phyloP scores from a whole-genome alignment of 1,140 invertebrate genomes.

The Catajapyx aquilonaris region DNA sequence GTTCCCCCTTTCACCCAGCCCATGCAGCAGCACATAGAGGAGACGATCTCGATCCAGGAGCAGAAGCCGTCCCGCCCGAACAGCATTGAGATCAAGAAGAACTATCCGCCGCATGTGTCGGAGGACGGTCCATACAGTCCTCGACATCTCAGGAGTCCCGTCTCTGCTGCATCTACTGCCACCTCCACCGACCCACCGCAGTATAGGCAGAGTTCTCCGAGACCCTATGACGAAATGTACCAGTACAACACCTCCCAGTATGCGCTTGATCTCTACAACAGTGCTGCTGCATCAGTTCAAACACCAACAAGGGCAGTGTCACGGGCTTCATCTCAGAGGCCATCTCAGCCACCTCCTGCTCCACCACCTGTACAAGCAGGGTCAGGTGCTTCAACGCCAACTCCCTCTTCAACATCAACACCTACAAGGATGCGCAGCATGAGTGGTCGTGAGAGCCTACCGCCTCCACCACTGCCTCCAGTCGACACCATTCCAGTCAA shows the following conservation, averaged over 20 bases:
- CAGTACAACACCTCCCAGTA: constrained; percentile 22
- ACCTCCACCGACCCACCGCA: not conserved
- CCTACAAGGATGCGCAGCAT: constrained; percentile 39
- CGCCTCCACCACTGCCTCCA: constrained; percentile 72
- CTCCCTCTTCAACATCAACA: constrained; percentile 36
- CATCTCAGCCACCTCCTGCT: constrained; percentile 67
- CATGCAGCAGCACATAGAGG: not conserved
- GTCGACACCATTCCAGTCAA: constrained; percentile 15
- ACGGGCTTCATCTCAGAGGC: constrained; percentile 24
- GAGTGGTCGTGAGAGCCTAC: constrained; percentile 47
- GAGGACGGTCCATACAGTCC: constrained; percentile 17
- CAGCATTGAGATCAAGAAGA: constrained; percentile 48
- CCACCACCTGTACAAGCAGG: constrained; percentile 46
- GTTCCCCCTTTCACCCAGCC: no score
- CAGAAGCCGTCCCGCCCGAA: constrained; percentile 40
- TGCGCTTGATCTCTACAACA: no score
- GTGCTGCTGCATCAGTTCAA: no score
- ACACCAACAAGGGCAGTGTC: constrained; percentile 13
- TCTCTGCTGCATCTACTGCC: not conserved
- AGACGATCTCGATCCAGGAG: not conserved
- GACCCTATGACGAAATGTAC: constrained; percentile 20
- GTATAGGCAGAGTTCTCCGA: constrained; percentile 14
- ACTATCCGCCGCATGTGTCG: constrained; percentile 38
- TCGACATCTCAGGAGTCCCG: constrained; percentile 11
- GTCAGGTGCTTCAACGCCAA: no score